These are phyloP conservation scores for Neomorphus geoffroyi DNA, from an alignment of 2,797 vertebrate genomes.

Conservation along the genomic window DNA sequence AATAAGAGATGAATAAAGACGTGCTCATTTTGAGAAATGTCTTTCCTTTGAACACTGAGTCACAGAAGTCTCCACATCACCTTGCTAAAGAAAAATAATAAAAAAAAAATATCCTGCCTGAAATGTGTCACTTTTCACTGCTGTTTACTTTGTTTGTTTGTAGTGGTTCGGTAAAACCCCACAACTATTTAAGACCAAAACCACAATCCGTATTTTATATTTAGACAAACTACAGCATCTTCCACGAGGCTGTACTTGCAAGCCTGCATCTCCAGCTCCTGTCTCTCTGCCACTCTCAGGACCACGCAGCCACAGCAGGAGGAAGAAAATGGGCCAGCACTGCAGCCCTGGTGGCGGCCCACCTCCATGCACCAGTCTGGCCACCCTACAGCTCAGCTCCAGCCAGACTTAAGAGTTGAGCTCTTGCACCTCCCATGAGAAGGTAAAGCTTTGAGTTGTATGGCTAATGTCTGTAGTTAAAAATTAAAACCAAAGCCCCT, in stretches of 20 bases:
- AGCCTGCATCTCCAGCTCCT: conserved; percentile 54
- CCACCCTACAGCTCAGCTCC: conserved; percentile 52
- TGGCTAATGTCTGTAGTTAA: not conserved
- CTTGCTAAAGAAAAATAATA: not conserved
- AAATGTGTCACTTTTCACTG: conserved; percentile 37
- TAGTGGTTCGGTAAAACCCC: conserved; percentile 53
- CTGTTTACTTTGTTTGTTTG: conserved; percentile 55
- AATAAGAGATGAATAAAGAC: not conserved
- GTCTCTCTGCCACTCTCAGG: conserved; percentile 15
- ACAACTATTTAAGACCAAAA: conserved; percentile 58
- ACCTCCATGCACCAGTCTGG: not conserved
- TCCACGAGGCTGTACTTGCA: conserved; percentile 30
- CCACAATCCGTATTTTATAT: conserved; percentile 4
- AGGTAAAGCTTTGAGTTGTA: not conserved
- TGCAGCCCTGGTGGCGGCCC: conserved; percentile 36
- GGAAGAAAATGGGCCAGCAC: conserved; percentile 62
- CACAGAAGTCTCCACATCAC: not conserved
- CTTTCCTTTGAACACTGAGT: not conserved
- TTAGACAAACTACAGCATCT: conserved; percentile 14
- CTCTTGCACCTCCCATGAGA: not conserved
- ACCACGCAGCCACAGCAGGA: conserved; percentile 65
- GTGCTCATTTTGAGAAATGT: not conserved
- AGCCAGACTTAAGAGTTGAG: fast-evolving
- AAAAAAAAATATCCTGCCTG: not conserved
- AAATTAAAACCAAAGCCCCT: not conserved